Percentiles rank a stretch among this genome's conserved stretches.
Evolutionary conservation across 2,797 vertebrate genomes (phyloP).

Genomic region (Arrhamphus sclerolepis): DNA sequence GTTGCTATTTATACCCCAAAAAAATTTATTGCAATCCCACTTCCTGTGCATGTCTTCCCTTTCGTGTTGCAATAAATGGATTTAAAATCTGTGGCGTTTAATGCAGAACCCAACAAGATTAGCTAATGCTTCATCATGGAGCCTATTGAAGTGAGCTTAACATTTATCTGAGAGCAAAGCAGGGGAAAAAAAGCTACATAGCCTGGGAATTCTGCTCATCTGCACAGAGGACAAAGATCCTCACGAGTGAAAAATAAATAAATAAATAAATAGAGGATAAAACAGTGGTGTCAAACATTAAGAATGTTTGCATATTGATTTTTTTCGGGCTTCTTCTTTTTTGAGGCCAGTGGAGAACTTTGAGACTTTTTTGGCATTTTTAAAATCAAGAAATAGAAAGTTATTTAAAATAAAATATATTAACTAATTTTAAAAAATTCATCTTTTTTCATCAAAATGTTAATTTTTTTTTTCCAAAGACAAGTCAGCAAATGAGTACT

Average conservation of each 20-base stretch:
- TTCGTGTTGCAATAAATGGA: conserved; percentile 51
- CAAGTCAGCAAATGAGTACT: too few relatives aligned
- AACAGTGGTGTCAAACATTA: conserved; percentile 24
- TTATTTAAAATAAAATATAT: too few relatives aligned
- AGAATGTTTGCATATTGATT: conserved; percentile 50
- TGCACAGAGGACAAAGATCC: conserved; percentile 26
- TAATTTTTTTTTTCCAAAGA: neutral
- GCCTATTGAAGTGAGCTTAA: conserved; percentile 71
- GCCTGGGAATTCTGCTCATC: conserved; percentile 42
- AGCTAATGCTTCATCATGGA: conserved; percentile 67
- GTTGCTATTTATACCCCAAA: conserved; percentile 36
- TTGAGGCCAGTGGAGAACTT: conserved; percentile 19
- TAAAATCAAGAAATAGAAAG: too few relatives aligned
- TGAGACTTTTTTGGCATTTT: conserved; percentile 40
- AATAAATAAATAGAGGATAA: too few relatives aligned
- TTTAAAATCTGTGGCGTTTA: conserved; percentile 59
- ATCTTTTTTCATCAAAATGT: too few relatives aligned
- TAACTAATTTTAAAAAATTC: too few relatives aligned
- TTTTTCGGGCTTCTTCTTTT: conserved; percentile 50
- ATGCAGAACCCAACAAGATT: conserved; percentile 61
- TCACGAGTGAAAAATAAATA: conserved; percentile 28
- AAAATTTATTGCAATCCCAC: conserved; percentile 31
- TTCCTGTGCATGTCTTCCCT: conserved; percentile 25
- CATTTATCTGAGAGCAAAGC: conserved; percentile 51
- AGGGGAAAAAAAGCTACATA: conserved; percentile 11